Conservation (phyloP, 2,888 invertebrate species). For the Hymenopus coronatus region DNA sequence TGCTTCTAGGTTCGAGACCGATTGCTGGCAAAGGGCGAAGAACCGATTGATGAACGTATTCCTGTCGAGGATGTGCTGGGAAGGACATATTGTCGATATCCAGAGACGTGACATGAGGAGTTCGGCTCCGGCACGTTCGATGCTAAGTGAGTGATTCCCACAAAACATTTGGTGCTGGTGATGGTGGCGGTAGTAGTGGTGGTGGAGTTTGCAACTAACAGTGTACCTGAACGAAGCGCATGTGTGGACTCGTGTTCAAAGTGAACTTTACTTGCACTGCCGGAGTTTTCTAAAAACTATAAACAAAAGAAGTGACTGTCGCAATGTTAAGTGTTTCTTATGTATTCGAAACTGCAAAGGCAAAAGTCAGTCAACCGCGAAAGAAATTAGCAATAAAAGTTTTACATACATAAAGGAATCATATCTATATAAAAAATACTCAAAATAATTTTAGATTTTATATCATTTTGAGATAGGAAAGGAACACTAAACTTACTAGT, state of each 20-base stretch:
- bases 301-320: background rate
- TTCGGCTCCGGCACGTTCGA: background rate
- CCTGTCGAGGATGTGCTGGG: conserved; percentile 58
- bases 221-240: background rate
- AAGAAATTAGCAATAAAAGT: background rate
- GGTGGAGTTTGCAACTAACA: background rate
- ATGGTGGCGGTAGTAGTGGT: background rate
- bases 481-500: background rate
- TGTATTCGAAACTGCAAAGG: background rate
- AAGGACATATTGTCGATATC: conserved; percentile 55
- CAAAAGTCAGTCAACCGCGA: background rate
- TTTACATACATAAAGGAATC: background rate
- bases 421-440: background rate
- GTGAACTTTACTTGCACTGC: background rate
- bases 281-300: background rate
- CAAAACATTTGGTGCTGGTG: background rate
- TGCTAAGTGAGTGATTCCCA: background rate
- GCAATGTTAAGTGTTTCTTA: background rate
- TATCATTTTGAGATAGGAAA: background rate
- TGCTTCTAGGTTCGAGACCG: conserved; percentile 54
- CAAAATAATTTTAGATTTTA: background rate
- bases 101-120: conserved; percentile 31
- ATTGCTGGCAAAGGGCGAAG: conserved; percentile 55
- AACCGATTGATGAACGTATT: conserved; percentile 58
- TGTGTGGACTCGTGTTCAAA: background rate